A percentile compares a stretch with the other conserved stretches of the same genome.
Evolutionary conservation across 2,113 vertebrate species (phyloP).

Genomic region (Camelus bactrianus): DNA sequence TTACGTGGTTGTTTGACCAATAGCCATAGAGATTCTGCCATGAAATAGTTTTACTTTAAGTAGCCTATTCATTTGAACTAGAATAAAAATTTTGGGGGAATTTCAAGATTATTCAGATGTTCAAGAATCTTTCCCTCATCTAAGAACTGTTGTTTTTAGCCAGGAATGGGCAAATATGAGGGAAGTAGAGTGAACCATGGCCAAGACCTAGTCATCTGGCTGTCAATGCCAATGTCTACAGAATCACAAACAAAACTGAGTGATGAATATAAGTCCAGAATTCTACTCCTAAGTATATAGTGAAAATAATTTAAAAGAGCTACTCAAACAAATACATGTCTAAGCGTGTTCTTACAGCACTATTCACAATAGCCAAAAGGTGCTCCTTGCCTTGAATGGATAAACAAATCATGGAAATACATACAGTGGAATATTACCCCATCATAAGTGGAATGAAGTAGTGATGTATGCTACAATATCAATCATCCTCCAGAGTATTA

Average conservation of each 20-base stretch:
- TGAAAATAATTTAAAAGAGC: not conserved
- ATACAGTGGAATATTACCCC: not conserved
- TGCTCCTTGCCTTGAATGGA: not conserved
- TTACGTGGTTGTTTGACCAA: not conserved
- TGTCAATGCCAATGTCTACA: not conserved
- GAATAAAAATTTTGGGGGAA: not conserved
- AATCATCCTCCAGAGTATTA: not conserved
- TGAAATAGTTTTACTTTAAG: constrained; percentile 8
- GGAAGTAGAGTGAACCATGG: not conserved
- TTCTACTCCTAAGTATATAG: not conserved
- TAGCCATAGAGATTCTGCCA: not conserved
- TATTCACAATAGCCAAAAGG: not conserved
- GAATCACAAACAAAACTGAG: not conserved
- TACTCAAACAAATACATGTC: not conserved
- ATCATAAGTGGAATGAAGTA: not conserved
- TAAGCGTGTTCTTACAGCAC: not conserved
- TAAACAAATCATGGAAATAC: not conserved
- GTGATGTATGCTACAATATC: not conserved
- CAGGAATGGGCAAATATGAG: not conserved
- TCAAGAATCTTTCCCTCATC: not conserved
- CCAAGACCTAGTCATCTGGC: not conserved
- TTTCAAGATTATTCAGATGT: not conserved
- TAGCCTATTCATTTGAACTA: not conserved
- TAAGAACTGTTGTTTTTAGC: not conserved
- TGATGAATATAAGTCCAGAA: not conserved